These are phyloP conservation scores for Reticulitermes lucifugus DNA, from an alignment of 2,888 invertebrate species.

Conservation along the genomic window DNA sequence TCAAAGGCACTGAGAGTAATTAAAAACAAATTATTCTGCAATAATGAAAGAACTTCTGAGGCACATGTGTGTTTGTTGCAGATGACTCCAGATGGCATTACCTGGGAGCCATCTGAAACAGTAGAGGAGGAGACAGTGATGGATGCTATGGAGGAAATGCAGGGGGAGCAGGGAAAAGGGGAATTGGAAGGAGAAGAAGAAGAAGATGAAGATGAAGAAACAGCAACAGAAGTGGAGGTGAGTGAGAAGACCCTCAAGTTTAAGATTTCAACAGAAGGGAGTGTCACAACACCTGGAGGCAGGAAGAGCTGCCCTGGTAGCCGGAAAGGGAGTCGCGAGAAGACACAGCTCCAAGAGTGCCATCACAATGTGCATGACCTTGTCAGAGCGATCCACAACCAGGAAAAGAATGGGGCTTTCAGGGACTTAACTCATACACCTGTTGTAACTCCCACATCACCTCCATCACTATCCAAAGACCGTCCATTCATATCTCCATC, in stretches of 20 bases:
- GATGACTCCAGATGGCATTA: neutral
- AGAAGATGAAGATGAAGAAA: conserved; percentile 64
- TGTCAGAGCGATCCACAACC: conserved; percentile 59
- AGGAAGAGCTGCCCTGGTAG: conserved; percentile 76
- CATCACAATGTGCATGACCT: conserved; percentile 61
- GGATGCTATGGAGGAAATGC: conserved; percentile 44
- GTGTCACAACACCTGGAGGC: conserved; percentile 61
- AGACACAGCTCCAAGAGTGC: conserved; percentile 63
- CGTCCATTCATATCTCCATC: conserved; percentile 13
- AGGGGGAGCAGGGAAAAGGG: conserved; percentile 42
- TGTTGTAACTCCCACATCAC: conserved; percentile 35
- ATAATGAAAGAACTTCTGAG: too few species aligned
- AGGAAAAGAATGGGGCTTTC: neutral
- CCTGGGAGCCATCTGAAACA: neutral
- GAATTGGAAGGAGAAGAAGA: conserved; percentile 49
- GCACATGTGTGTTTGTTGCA: neutral
- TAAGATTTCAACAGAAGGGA: conserved; percentile 79
- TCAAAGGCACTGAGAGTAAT: too few species aligned
- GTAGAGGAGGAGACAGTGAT: neutral
- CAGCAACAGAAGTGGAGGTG: conserved; percentile 75
- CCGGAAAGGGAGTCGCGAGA: conserved; percentile 75
- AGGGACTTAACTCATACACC: conserved; percentile 5
- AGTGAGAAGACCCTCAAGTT: conserved; percentile 80
- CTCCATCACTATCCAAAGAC: conserved; percentile 2
- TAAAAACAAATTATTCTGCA: too few species aligned